These are phyloP conservation scores for Nipponacmea schrenckii DNA, from an alignment of 2,888 invertebrate genomes.

Conservation along the genomic window DNA sequence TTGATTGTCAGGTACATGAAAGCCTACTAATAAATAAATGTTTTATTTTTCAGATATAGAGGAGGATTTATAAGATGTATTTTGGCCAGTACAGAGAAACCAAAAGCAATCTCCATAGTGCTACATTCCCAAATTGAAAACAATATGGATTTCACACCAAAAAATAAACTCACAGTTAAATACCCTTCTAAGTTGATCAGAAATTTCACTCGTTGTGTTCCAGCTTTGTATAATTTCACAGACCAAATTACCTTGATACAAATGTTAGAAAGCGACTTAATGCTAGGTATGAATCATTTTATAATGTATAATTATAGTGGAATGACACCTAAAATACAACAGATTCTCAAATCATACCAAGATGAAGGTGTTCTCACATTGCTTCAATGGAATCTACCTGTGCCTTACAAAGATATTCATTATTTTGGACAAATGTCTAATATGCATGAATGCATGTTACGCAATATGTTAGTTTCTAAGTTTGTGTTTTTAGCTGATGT, in stretches of 20 bases:
- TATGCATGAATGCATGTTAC: neutral
- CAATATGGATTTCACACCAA: neutral
- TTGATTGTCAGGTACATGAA: no score
- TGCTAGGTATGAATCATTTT: neutral
- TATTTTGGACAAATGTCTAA: neutral
- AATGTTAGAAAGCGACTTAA: neutral
- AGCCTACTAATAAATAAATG: no score
- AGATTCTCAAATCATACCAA: neutral
- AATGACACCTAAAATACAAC: neutral
- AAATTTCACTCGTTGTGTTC: conserved; percentile 1
- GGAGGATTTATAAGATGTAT: neutral
- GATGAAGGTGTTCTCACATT: neutral
- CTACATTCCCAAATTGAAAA: neutral
- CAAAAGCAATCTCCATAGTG: neutral
- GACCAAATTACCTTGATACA: neutral
- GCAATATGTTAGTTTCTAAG: neutral
- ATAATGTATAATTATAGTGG: neutral
- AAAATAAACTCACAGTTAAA: neutral
- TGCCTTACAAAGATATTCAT: neutral
- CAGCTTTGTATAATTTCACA: neutral
- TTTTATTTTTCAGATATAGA: neutral
- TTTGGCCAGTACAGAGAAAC: neutral
- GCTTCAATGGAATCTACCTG: neutral
- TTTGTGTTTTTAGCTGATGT: neutral
- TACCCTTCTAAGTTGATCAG: neutral